Percentiles rank a stretch among this genome's conserved stretches.
phyloP scores from a whole-genome alignment of 1,140 invertebrate species.

The Drosophila ogumai region DNA sequence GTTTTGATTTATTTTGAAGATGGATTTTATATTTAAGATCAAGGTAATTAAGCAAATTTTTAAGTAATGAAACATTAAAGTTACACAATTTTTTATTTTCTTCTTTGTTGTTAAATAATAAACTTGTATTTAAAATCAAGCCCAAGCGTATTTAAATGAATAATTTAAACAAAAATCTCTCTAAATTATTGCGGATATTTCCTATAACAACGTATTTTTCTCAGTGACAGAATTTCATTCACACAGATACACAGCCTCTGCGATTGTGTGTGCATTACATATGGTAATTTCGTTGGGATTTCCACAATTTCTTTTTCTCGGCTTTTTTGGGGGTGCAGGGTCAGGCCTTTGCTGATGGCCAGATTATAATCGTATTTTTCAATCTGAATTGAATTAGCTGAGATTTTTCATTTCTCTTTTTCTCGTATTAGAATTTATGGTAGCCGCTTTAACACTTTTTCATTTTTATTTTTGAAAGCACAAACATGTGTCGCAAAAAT shows the following conservation, averaged over 20 bases:
- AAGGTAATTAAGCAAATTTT: too few species aligned
- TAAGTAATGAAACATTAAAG: too few species aligned
- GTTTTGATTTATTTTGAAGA: too few species aligned
- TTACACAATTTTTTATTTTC: too few species aligned
- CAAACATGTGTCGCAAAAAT: constrained; percentile 31
- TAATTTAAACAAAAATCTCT: background rate
- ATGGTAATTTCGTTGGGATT: constrained; percentile 67
- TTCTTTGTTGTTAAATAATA: too few species aligned
- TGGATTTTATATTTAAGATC: too few species aligned
- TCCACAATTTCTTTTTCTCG: constrained; percentile 41
- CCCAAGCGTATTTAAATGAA: too few species aligned
- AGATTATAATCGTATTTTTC: constrained; percentile 60
- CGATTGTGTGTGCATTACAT: constrained; percentile 52
- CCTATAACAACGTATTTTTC: background rate
- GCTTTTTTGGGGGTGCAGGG: constrained; percentile 22
- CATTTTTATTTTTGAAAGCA: background rate
- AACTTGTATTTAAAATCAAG: too few species aligned
- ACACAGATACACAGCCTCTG: constrained; percentile 21
- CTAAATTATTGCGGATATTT: background rate
- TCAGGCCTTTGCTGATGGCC: constrained; percentile 28
- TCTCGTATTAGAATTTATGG: constrained; percentile 35
- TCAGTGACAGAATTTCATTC: constrained; percentile 18
- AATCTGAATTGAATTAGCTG: constrained; percentile 61
- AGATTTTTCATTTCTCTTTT: constrained; percentile 41
- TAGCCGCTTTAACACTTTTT: constrained; percentile 31